Conservation (phyloP, 2,797 vertebrate genomes). For the Hypotaenidia philippensis region DNA sequence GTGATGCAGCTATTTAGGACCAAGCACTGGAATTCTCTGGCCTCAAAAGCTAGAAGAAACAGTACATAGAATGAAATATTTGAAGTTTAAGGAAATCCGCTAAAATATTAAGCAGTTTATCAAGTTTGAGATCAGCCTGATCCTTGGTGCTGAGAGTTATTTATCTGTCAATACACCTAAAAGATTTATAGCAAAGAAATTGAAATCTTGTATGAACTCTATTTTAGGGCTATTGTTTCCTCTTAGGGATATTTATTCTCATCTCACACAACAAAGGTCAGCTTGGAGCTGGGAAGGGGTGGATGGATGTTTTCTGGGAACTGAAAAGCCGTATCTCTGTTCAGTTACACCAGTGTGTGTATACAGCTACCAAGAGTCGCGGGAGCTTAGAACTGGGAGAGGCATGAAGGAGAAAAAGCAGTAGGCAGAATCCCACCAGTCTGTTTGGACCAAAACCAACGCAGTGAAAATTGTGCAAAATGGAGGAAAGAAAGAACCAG, state of each 20-base stretch:
- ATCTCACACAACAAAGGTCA: not conserved
- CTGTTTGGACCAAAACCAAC: not conserved
- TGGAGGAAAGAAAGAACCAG: not conserved
- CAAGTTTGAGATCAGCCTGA: not conserved
- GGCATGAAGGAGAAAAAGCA: not conserved
- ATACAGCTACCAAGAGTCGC: not conserved
- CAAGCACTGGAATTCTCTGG: not conserved
- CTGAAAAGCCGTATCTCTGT: not conserved
- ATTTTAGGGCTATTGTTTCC: not conserved
- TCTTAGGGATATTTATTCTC: not conserved
- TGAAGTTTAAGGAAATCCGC: not conserved
- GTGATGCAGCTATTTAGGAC: not conserved
- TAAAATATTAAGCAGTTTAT: not conserved
- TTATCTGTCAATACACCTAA: not conserved
- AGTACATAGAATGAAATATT: not conserved
- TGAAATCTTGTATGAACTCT: not conserved
- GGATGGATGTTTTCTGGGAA: not conserved
- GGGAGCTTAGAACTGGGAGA: not conserved
- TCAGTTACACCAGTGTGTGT: not conserved
- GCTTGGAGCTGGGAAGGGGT: not conserved
- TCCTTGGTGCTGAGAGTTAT: not conserved
- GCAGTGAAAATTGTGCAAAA: not conserved
- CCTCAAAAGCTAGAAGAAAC: not conserved
- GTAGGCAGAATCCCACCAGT: not conserved
- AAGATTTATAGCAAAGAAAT: not conserved